Evolutionary conservation across 2,113 vertebrate species (phyloP).

Genomic region (Caloenas nicobarica): DNA sequence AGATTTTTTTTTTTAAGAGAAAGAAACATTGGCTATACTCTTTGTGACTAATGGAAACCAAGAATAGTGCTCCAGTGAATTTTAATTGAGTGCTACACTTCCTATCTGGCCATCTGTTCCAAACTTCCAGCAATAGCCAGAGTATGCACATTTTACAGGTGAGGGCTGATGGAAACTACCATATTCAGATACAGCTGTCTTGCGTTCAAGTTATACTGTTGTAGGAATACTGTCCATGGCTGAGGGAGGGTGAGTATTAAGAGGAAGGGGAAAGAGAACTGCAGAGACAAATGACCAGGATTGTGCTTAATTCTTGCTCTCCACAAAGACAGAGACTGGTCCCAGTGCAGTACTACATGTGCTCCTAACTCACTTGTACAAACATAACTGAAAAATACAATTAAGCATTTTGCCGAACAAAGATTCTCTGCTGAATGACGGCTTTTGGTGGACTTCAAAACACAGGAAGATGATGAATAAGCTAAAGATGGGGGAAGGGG

Average conservation of each 20-base stretch:
- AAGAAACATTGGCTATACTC: not conserved
- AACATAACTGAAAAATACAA: not conserved
- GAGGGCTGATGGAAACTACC: not conserved
- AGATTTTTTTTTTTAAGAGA: not conserved
- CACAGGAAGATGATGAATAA: not conserved
- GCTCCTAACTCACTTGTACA: not conserved
- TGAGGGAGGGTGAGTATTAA: not conserved
- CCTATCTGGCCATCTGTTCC: not conserved
- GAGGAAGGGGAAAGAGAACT: not conserved
- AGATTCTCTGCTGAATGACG: not conserved
- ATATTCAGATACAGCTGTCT: not conserved
- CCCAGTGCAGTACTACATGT: not conserved
- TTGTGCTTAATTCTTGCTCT: not conserved
- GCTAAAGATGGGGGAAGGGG: not conserved
- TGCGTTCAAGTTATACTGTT: not conserved
- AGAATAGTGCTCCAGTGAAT: not conserved
- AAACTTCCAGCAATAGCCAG: not conserved
- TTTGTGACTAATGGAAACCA: not conserved
- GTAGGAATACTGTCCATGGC: not conserved
- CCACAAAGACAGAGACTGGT: not conserved
- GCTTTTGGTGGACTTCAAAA: slow-evolving; percentile 16
- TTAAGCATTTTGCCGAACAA: slow-evolving; percentile 8
- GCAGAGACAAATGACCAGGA: not conserved
- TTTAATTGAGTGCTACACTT: not conserved
- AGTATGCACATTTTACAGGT: not conserved